A percentile compares a stretch with the other conserved stretches of the same genome.
phyloP scores from a whole-genome alignment of 37 sponge, comb jelly and placozoan genomes.

The Hexactinellida sp. region DNA sequence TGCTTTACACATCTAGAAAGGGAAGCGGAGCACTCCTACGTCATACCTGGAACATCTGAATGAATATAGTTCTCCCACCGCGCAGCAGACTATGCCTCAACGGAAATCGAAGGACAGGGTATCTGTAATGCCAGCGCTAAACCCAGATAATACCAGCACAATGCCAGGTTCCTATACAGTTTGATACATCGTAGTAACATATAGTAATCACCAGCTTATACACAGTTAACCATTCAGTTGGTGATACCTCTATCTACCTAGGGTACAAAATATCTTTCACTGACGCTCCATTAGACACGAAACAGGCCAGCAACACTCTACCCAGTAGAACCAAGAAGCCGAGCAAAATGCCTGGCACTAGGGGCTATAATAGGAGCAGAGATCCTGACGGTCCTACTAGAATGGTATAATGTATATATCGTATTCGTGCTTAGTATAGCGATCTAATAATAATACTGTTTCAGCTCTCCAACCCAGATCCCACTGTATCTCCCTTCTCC shows the following conservation, averaged over 20 bases:
- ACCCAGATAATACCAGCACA: background rate
- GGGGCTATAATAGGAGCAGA: background rate
- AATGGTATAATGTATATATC: background rate
- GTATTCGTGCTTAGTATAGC: background rate
- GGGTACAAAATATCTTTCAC: background rate
- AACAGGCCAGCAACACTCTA: background rate
- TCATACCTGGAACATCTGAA: background rate
- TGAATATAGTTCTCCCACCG: background rate
- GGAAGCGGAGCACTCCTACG: background rate
- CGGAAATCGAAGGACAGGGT: background rate
- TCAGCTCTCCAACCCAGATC: slow-evolving; percentile 10
- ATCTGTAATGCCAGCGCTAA: background rate
- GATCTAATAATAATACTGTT: background rate
- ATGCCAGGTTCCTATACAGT: background rate
- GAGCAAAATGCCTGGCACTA: slow-evolving; percentile 2
- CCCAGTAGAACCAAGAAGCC: background rate
- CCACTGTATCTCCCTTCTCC: background rate
- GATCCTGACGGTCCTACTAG: background rate
- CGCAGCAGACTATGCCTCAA: background rate
- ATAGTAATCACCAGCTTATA: too few species aligned
- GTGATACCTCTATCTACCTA: too few species aligned
- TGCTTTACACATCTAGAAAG: too few species aligned
- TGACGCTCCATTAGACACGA: background rate
- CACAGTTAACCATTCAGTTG: too few species aligned
- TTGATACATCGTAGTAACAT: too few species aligned